Conservation (phyloP, 2,113 vertebrate species). For the Paedocypris sp. region DNA sequence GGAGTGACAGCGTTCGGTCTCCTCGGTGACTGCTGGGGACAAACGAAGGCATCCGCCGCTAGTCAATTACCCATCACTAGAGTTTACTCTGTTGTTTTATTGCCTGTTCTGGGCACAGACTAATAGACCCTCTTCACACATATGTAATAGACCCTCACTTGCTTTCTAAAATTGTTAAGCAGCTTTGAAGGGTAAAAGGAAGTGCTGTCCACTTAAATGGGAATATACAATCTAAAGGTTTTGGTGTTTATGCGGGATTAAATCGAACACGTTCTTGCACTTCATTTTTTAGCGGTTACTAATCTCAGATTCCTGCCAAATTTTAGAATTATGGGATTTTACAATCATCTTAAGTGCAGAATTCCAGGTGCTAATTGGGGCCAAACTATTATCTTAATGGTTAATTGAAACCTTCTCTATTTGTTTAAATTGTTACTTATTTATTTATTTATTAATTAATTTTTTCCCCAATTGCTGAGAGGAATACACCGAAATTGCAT, state of each 20-base stretch:
- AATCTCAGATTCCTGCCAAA: not conserved
- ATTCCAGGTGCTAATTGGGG: not conserved
- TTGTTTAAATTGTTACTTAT: too few relatives aligned
- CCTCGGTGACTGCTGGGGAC: constrained; percentile 50
- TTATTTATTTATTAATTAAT: too few relatives aligned
- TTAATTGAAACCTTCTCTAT: too few relatives aligned
- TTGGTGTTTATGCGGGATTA: too few relatives aligned
- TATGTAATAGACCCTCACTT: constrained; percentile 41
- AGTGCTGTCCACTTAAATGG: too few relatives aligned
- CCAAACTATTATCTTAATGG: not conserved
- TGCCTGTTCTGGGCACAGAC: constrained; percentile 44
- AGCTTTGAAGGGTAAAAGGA: too few relatives aligned
- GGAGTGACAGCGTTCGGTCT: constrained; percentile 34
- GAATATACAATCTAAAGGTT: too few relatives aligned
- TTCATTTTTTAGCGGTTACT: not conserved
- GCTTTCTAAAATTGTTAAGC: not conserved
- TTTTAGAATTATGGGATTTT: not conserved
- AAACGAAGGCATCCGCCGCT: constrained; percentile 56
- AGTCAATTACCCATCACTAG: constrained; percentile 54
- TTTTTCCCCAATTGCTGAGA: too few relatives aligned
- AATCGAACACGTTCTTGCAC: not conserved
- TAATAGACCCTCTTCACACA: constrained; percentile 37
- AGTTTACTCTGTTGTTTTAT: constrained; percentile 43
- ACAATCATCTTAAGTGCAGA: not conserved
- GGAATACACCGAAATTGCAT: too few relatives aligned